Base-by-base conservation (phyloP, 2,888 invertebrate species). In the Cantharis flavilabris region DNA sequence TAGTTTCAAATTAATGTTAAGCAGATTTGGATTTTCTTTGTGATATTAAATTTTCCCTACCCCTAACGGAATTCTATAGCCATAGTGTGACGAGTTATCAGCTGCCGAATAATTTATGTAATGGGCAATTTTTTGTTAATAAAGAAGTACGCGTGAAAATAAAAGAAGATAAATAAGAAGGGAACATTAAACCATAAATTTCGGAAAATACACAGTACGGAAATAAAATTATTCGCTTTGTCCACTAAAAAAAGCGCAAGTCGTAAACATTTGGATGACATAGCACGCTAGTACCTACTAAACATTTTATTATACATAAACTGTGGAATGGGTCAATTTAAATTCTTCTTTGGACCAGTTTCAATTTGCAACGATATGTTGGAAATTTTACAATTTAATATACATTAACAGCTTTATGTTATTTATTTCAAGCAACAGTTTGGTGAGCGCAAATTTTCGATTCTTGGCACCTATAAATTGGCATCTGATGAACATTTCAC, bases 301-400 rank as follows among this genome's bases (percentile, higher is more conserved):
- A 86, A 86, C 85, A 84, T 85, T 86, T 86, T 86, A 86, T 85
- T 84, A 83, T 80, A 82, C 83, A 83, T 85, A 85, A 85, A 85
- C 81, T 81, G 77, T 83, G 83, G 82, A 81, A 81, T 81, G 77
- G 83, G 84, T 85, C 85, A 84, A 84, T 84, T 84, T 84, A 83
- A 84, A 84, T 84, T 81, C 80, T 81, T 82, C 80, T 81, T 77
- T 72, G 77, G 75, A 72, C 75, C 75, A 77, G 77, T 77, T 77
- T 75, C 75, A 69, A 75, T 77, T 77, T 77, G 69, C 76, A 63
- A 67, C 70, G 71, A 49, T 72, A 64, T 49, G 62, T 71, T 74
- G 72, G 23, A 67, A 67, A 20, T 67, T 67, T 65, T 23, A 67
- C 65, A 26, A 23, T 67, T 67, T 23, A 67, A 67, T 67, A 67